These are phyloP conservation scores for Poecile atricapillus DNA, from an alignment of 2,113 vertebrate genomes.

Conservation along the genomic window DNA sequence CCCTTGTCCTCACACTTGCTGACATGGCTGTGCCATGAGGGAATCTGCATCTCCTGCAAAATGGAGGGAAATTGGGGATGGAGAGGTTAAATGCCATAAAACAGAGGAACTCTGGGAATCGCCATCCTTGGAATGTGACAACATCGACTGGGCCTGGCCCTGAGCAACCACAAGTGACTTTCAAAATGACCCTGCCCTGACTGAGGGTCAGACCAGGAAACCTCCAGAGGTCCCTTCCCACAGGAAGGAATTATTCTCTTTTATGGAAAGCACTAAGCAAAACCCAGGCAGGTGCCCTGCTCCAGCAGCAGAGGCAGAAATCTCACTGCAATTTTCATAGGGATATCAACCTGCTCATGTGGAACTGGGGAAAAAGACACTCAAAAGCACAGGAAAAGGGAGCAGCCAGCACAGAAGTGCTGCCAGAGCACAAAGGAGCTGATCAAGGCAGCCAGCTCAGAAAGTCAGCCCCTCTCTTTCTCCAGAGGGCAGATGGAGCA, in stretches of 20 bases:
- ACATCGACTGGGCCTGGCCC: neutral
- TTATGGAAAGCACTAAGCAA: neutral
- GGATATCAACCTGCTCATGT: neutral
- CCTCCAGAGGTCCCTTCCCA: neutral
- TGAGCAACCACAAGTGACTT: neutral
- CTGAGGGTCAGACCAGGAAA: accelerated
- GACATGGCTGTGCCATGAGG: neutral
- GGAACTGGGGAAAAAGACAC: neutral
- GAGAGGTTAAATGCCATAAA: neutral
- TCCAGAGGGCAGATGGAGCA: neutral
- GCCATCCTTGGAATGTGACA: neutral
- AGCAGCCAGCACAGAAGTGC: neutral
- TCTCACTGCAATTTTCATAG: neutral
- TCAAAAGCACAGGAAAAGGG: neutral
- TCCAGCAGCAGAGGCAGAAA: neutral
- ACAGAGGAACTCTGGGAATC: neutral
- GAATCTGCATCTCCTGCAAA: neutral
- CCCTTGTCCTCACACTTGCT: neutral
- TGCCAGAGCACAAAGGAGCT: neutral
- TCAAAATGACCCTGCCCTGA: neutral
- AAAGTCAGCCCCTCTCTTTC: neutral
- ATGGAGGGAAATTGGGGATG: neutral
- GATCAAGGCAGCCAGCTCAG: neutral
- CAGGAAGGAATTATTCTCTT: neutral
- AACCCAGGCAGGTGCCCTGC: neutral